Percentiles rank a stretch among this genome's conserved stretches.
These are phyloP conservation scores for Tyto alba DNA, from an alignment of 2,113 vertebrate genomes.

Conservation along the genomic window DNA sequence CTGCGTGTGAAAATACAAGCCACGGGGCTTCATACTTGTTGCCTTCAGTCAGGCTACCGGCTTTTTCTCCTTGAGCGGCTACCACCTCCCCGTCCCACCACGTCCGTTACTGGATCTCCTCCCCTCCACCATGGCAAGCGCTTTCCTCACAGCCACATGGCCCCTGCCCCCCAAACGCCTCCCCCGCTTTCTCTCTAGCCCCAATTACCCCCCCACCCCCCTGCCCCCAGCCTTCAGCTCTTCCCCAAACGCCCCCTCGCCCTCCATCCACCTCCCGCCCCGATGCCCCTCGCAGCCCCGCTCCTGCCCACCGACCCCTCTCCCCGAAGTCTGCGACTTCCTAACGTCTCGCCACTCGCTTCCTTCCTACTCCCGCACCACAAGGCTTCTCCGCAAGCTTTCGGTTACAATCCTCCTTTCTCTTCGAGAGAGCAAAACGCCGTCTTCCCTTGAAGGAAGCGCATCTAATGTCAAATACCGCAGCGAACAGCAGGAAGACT, in stretches of 20 bases:
- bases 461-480: neutral
- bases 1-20: neutral
- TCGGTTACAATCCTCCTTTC: neutral
- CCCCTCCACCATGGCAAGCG: fast-evolving
- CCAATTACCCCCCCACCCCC: fast-evolving
- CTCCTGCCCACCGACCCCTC: neutral
- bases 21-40: neutral
- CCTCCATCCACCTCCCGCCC: neutral
- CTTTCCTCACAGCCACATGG: fast-evolving
- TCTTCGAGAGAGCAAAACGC: neutral
- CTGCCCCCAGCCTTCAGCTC: neutral
- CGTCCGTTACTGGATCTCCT: fast-evolving
- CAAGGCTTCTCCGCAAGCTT: neutral
- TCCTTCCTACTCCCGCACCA: neutral
- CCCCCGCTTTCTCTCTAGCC: fast-evolving
- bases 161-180: neutral
- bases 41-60: neutral
- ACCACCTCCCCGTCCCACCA: neutral
- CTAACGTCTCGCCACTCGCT: neutral
- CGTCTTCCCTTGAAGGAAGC: neutral
- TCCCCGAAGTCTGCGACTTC: neutral
- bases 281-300: fast-evolving
- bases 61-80: too few species aligned
- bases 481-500: neutral
- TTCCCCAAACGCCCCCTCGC: fast-evolving